Base-by-base conservation (phyloP, 2,888 invertebrate species). In the Anagyrus pseudococci region DNA sequence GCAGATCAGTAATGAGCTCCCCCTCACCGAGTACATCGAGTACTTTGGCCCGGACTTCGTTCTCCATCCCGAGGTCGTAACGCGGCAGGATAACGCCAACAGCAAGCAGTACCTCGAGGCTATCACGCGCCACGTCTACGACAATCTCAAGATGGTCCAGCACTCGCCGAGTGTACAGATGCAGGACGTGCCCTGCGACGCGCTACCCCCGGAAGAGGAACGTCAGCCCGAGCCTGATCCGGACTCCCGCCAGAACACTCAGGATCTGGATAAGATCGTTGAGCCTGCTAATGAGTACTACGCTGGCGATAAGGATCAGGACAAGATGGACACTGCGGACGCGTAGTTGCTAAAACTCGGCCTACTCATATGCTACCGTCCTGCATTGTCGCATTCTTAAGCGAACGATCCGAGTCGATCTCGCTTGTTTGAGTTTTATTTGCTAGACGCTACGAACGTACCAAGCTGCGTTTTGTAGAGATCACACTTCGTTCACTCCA, bases 1-100 rank as follows among this genome's bases (percentile, higher is more conserved):
- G 75, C 89, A 89, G 64, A 95, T 99, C 61, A 92, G 92, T 52
- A 95, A 97, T 78, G 98, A 98, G 76, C 85, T 99, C 41, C 99
- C 99, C 0, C 93, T 93, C 78, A 96, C 93, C 0, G 97, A 98
- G 78, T 99, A 98, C 78, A 85, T 97, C 60, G 97, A 98, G 79
- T 98, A 96, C 81, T 99, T 98, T 80, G 95, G 94, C 0, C 98
- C 98, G 0, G 98, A 99, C 79, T 98, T 98, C 76, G 93, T 92
- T 1, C 83, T 99, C 15, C 96, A 98, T 83, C 97, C 98, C 0
- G 97, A 98, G 70, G 90, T 97, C 2, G 88, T 90, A 4, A 92
- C 91, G 2, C 85, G 90, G 60, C 90, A 90, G 73, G 95, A 95
- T 68, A 99, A 99, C 81, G 94, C 92, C 0, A 99, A 99, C 77